Evolutionary conservation across 2,113 vertebrate genomes (phyloP).

Genomic region (Saguinus imperator): DNA sequence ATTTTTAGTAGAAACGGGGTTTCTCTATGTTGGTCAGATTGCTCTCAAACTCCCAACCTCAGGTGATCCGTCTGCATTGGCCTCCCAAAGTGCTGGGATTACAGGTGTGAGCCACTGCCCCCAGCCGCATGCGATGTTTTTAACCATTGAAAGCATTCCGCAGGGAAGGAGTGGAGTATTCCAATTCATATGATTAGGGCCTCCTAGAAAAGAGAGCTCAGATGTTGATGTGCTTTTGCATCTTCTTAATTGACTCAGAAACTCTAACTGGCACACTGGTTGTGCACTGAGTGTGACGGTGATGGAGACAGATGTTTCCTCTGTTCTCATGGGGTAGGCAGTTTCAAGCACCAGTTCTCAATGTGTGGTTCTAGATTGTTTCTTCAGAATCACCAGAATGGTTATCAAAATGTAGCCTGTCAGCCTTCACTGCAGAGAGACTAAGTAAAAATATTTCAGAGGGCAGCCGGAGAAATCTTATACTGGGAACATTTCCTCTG

Average conservation of each 20-base stretch:
- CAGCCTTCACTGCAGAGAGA: background rate
- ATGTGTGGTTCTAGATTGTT: background rate
- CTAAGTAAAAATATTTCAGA: background rate
- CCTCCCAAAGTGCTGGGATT: too few relatives aligned
- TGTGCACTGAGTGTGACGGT: too few relatives aligned
- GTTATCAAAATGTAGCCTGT: background rate
- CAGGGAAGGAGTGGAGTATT: background rate
- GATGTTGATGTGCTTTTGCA: background rate
- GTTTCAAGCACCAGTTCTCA: background rate
- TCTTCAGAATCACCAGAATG: background rate
- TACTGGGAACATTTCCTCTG: background rate
- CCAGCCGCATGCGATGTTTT: fast-evolving
- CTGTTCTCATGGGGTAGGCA: fast-evolving
- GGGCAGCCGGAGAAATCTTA: background rate
- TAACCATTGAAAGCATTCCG: background rate
- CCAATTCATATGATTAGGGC: background rate
- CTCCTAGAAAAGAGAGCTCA: background rate
- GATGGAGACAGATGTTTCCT: background rate
- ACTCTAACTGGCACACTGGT: fast-evolving
- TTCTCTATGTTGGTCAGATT: too few relatives aligned
- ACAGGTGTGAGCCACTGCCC: too few relatives aligned
- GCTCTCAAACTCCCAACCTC: too few relatives aligned
- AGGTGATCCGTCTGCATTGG: too few relatives aligned
- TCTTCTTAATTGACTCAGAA: background rate
- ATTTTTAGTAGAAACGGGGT: too few relatives aligned